Percentiles rank a stretch among this genome's conserved stretches.
Evolutionary conservation across 2,888 invertebrate species (phyloP).

Genomic region (Ennomos fuscantarius): DNA sequence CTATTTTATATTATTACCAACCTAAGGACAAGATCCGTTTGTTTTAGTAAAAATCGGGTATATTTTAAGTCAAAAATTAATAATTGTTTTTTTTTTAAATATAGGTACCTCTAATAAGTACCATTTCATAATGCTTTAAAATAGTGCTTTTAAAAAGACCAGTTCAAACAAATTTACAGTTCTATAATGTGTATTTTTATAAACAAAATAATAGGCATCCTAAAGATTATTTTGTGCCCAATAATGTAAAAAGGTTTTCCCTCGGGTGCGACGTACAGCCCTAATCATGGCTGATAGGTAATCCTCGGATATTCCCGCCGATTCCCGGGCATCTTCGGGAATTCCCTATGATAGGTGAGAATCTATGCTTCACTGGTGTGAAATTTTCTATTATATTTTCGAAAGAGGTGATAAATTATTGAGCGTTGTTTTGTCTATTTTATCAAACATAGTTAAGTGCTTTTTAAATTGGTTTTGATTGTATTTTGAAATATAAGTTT

Average conservation of each 20-base stretch:
- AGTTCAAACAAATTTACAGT: neutral
- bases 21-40: no score
- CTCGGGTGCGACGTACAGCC: constrained; percentile 1
- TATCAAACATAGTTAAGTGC: constrained; percentile 3
- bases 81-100: no score
- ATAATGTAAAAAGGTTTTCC: no score
- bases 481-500: no score
- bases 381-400: constrained; percentile 37
- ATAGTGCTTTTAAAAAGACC: no score
- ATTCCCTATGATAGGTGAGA: constrained; percentile 32
- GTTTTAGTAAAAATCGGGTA: no score
- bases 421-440: constrained; percentile 14
- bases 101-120: no score
- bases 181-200: constrained; percentile 1
- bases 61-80: no score
- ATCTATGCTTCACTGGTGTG: constrained; percentile 34
- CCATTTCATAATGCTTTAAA: no score
- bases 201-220: no score
- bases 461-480: neutral
- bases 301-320: constrained; percentile 33
- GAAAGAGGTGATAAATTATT: constrained; percentile 33
- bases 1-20: neutral
- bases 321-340: constrained; percentile 28
- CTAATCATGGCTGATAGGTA: constrained; percentile 31
- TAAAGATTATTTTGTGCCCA: no score